Base-by-base conservation (phyloP, 2,113 vertebrate genomes). In the Chroicocephalus ridibundus region DNA sequence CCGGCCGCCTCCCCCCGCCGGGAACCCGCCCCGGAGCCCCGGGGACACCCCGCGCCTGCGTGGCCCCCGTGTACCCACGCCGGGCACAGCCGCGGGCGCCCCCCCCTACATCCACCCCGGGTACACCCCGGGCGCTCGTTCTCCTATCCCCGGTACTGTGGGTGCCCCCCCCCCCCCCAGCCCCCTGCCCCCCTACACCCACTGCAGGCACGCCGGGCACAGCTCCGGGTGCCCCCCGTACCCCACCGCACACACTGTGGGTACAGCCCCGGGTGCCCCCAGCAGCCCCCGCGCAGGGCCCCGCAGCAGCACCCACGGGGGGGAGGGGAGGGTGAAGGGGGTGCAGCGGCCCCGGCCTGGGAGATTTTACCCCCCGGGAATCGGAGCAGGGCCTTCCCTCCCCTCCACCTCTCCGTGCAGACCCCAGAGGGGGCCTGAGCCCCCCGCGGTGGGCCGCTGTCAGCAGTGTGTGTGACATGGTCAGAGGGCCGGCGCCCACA, bases 401-500 rank as follows among this genome's bases (percentile, higher is more conserved):
- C 44, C 9, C 4, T 4, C 29, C 7, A 1, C 2, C 11, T 11
- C 38, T 5, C 29, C 1, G 0, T 38, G 49, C 86, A 26, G 12
- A 24, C 21, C 60, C 20, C 46, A 5, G 31, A 15, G 34, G 10
- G 27, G 25, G 9, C 19, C 25, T 4, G 64, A 18, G 25, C 7
- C 22, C n/a, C n/a, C 21, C 46, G 0, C 7, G 4, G 62, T 9
- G 14, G 47, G 52, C 31, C 52, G 1, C 31, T 2, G 31, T 11
- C 54, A 9, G 15, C 34, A 3, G 24, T 7, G 7, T 14, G 15
- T 10, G 21, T 2, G 49, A 29, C 3, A 4, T 0, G 38, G 46
- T 4, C 36, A 1, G 0, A 10, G 25, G 36, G 36, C 25, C 0
- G 16, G 36, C 11, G n/a, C n/a, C 58, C 40, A 0, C 70, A 2